These are phyloP conservation scores for Berghia stephanieae DNA, from an alignment of 1,140 invertebrate genomes.

Conservation along the genomic window DNA sequence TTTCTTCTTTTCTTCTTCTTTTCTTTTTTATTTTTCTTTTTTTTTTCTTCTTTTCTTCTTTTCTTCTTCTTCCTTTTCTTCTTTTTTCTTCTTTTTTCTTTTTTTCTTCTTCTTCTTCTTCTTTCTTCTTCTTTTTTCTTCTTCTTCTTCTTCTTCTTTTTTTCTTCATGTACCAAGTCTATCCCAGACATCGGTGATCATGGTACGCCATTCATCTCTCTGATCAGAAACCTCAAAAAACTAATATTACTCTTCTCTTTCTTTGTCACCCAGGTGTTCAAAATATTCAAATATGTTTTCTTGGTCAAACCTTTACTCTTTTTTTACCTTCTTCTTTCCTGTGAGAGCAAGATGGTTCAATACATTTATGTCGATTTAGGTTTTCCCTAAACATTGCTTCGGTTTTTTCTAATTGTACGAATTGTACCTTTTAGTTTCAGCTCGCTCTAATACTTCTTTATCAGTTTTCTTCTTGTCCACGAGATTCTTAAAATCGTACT, in stretches of 20 bases:
- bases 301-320: background rate
- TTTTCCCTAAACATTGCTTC: background rate
- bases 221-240: too few relatives aligned
- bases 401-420: background rate
- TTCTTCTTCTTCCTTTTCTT: background rate
- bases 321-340: slow-evolving; percentile 3
- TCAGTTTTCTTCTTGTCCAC: background rate
- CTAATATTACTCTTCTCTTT: too few relatives aligned
- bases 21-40: background rate
- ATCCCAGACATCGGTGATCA: too few relatives aligned
- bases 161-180: too few relatives aligned
- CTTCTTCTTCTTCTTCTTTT: background rate
- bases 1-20: background rate
- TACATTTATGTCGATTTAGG: too few relatives aligned
- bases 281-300: background rate
- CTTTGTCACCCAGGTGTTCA: too few relatives aligned
- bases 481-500: background rate
- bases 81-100: background rate
- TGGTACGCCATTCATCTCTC: too few relatives aligned
- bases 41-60: background rate
- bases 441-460: background rate
- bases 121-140: background rate
- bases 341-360: too few relatives aligned
- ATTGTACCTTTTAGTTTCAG: background rate
- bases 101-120: background rate